phyloP scores from a whole-genome alignment of 2,888 invertebrate genomes.

The Hemistola chrysoprasaria region DNA sequence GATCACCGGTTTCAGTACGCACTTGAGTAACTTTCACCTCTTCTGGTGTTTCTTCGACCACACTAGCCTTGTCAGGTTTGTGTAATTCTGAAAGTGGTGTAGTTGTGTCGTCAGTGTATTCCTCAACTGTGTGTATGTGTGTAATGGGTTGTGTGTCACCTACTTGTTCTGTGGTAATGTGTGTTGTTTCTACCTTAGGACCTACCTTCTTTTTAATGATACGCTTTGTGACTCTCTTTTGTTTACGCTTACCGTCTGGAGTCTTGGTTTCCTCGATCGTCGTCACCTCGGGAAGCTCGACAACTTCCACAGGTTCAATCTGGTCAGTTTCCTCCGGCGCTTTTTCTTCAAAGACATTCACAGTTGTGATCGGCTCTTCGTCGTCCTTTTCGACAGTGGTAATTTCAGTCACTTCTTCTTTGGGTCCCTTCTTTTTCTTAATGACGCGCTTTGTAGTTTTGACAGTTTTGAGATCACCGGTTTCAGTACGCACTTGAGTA shows the following conservation, averaged over 20 bases:
- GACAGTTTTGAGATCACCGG: too few species aligned
- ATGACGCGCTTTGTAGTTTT: too few species aligned
- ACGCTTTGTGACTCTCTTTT: constrained; percentile 38
- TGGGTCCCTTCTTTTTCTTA: constrained; percentile 46
- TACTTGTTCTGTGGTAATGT: constrained; percentile 43
- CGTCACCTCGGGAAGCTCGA: constrained; percentile 40
- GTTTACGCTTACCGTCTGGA: constrained; percentile 23
- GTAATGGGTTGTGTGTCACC: constrained; percentile 37
- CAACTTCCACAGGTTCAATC: constrained; percentile 56
- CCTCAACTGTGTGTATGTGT: constrained; percentile 30
- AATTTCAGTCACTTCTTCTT: constrained; percentile 51
- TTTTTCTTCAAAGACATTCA: constrained; percentile 31
- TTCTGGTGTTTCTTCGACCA: constrained; percentile 42
- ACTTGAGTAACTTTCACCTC: constrained; percentile 27
- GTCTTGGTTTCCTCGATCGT: constrained; percentile 26
- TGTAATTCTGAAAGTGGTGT: constrained; percentile 32
- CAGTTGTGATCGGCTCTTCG: neutral
- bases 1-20: constrained; percentile 46
- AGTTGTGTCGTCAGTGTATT: constrained; percentile 45
- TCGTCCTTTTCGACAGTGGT: constrained; percentile 41
- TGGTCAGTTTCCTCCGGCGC: constrained; percentile 47
- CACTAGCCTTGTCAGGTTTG: constrained; percentile 38
- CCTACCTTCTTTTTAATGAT: constrained; percentile 67
- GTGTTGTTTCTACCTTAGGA: constrained; percentile 52
- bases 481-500: too few species aligned